Evolutionary conservation across 2,113 vertebrate genomes (phyloP).

Genomic region (Thamnophis sirtalis): DNA sequence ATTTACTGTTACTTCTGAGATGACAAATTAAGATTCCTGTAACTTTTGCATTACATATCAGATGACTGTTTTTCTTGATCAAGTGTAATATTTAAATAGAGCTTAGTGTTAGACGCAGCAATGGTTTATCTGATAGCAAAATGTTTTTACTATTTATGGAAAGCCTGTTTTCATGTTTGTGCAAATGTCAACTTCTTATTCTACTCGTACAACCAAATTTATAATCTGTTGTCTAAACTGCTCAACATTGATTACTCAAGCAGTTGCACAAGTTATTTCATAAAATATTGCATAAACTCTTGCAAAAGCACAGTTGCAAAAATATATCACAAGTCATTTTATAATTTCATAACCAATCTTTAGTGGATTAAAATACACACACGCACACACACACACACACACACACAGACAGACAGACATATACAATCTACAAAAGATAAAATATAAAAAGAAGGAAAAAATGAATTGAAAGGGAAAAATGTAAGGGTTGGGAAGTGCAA

Average conservation of each 20-base stretch:
- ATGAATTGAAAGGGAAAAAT: neutral
- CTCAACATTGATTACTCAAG: neutral
- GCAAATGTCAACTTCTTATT: neutral
- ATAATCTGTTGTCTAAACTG: neutral
- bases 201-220: neutral
- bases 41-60: neutral
- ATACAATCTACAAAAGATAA: too few relatives aligned
- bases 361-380: neutral
- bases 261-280: neutral
- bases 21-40: neutral
- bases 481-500: neutral
- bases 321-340: neutral
- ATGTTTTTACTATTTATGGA: neutral
- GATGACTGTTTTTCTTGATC: neutral
- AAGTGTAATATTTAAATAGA: neutral
- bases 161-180: neutral
- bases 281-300: neutral
- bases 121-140: neutral
- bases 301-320: neutral
- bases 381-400: too few relatives aligned
- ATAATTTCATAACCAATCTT: neutral
- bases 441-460: neutral
- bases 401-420: rapidly evolving
- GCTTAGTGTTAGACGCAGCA: neutral
- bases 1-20: neutral